phyloP scores from a whole-genome alignment of 2,888 invertebrate genomes.

The Patella ulyssiponensis region DNA sequence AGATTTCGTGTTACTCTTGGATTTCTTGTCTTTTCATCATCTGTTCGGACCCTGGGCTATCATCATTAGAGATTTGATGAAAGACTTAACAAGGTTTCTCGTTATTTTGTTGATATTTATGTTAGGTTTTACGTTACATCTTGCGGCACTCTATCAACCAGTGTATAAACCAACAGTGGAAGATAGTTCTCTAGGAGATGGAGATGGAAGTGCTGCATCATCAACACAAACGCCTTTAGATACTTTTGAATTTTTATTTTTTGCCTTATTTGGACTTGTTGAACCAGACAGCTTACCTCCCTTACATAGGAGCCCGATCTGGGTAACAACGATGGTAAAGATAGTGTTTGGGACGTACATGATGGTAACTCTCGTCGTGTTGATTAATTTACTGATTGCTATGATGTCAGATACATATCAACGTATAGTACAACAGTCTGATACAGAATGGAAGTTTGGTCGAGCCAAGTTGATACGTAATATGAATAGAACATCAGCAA shows the following conservation, averaged over 20 bases:
- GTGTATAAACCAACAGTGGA: slow-evolving; percentile 52
- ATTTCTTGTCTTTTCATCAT: slow-evolving; percentile 97
- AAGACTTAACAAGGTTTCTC: slow-evolving; percentile 93
- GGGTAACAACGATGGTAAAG: slow-evolving; percentile 73
- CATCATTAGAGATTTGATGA: slow-evolving; percentile 86
- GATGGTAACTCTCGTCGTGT: slow-evolving; percentile 97
- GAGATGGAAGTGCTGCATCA: slow-evolving; percentile 50
- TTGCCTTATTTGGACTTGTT: slow-evolving; percentile 97
- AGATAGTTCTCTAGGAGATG: slow-evolving; percentile 49
- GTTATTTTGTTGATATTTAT: slow-evolving; percentile 98
- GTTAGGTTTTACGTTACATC: slow-evolving; percentile 93
- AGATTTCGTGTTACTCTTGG: slow-evolving; percentile 95
- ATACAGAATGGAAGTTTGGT: slow-evolving; percentile 99
- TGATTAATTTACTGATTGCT: slow-evolving; percentile 99
- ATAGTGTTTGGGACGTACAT: slow-evolving; percentile 94
- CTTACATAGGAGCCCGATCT: slow-evolving; percentile 73
- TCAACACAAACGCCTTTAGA: slow-evolving; percentile 73
- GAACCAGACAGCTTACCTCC: slow-evolving; percentile 76
- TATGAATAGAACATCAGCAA: slow-evolving; percentile 97
- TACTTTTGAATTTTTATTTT: slow-evolving; percentile 97
- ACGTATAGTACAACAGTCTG: slow-evolving; percentile 98
- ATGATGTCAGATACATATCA: slow-evolving; percentile 99
- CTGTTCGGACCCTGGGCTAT: slow-evolving; percentile 99
- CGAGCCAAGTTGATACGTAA: slow-evolving; percentile 97
- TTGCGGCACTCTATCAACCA: slow-evolving; percentile 94